Evolutionary conservation across 2,797 vertebrate species (phyloP).

Genomic region (Psittacula echo): DNA sequence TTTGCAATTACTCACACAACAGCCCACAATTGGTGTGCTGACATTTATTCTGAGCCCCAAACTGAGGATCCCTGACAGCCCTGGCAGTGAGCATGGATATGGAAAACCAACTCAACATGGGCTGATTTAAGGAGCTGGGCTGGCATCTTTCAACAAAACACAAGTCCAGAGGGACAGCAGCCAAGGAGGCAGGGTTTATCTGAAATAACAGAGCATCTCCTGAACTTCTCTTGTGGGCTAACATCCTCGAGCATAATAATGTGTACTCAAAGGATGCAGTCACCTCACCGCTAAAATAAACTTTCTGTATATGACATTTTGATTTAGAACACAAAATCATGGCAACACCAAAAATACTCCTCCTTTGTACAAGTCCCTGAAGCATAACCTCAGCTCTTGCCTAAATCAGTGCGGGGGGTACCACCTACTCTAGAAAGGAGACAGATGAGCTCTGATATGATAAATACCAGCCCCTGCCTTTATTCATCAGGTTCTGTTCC

Average conservation of each 20-base stretch:
- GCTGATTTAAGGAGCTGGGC: background rate
- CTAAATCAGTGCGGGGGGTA: background rate
- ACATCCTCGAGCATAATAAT: background rate
- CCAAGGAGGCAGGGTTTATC: background rate
- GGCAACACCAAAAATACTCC: conserved; percentile 2
- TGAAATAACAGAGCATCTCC: background rate
- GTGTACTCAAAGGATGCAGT: background rate
- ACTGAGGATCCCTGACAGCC: background rate
- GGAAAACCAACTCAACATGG: background rate
- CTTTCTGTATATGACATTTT: background rate
- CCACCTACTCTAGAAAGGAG: background rate
- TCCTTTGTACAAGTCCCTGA: background rate
- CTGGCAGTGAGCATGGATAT: background rate
- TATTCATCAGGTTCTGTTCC: background rate
- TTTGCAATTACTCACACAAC: background rate
- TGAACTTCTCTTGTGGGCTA: background rate
- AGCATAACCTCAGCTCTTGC: background rate
- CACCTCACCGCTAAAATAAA: conserved; percentile 16
- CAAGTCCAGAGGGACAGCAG: background rate
- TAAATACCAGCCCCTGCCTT: background rate
- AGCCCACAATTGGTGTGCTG: background rate
- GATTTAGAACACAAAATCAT: conserved; percentile 6
- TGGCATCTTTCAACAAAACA: background rate
- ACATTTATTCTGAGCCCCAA: background rate
- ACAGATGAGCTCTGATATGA: background rate